These are phyloP conservation scores for Trachelipus rathkii DNA, from an alignment of 1,140 invertebrate species.

Conservation along the genomic window DNA sequence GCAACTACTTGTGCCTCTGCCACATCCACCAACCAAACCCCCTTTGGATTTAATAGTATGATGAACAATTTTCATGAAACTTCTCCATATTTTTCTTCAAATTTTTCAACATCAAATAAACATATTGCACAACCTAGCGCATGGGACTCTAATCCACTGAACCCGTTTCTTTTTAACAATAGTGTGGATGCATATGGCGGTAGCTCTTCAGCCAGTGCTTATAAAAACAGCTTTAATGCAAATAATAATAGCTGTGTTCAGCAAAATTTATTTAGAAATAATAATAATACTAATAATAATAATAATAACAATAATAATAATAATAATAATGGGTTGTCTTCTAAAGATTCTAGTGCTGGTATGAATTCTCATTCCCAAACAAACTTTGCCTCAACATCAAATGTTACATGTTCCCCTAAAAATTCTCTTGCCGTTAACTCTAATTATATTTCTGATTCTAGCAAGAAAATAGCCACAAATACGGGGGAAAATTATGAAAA, in stretches of 20 bases:
- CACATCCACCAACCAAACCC: neutral
- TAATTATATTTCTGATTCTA: neutral
- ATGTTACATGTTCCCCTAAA: neutral
- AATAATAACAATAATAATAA: neutral
- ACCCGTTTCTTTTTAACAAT: neutral
- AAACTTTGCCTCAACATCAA: neutral
- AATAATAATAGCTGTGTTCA: neutral
- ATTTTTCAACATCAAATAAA: neutral
- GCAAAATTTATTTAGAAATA: slow-evolving; percentile 5
- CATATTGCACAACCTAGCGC: neutral
- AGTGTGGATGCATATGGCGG: neutral
- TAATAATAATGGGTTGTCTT: neutral
- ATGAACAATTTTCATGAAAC: neutral
- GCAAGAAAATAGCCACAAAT: neutral
- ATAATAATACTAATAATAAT: slow-evolving; percentile 3
- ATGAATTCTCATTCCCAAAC: slow-evolving; percentile 3
- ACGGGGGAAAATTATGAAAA: neutral
- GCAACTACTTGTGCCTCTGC: neutral
- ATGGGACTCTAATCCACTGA: neutral
- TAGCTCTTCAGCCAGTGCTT: neutral
- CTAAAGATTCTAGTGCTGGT: neutral
- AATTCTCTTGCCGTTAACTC: neutral
- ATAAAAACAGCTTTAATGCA: neutral
- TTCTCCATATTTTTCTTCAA: neutral
- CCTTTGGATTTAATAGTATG: neutral